A percentile compares a stretch with the other conserved stretches of the same genome.
Conservation (phyloP, 2,113 vertebrate genomes). For the Hippocampus guttulatus region DNA sequence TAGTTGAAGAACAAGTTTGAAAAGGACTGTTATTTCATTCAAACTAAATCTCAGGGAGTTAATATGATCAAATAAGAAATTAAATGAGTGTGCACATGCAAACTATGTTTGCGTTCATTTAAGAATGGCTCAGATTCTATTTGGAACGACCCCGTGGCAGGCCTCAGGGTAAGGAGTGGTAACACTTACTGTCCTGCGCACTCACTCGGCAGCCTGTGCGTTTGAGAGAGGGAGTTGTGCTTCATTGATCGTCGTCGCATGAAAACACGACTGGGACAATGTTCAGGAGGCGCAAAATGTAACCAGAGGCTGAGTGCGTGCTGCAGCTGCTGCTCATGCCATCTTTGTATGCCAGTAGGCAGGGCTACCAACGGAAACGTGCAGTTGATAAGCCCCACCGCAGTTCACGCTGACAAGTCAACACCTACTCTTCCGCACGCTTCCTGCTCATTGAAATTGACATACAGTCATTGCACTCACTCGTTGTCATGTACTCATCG, state of each 20-base stretch:
- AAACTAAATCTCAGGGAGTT: not conserved
- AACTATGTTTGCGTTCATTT: not conserved
- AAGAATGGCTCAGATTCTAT: not conserved
- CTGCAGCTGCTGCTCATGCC: slow-evolving; percentile 9
- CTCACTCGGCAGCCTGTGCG: not conserved
- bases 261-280: not conserved
- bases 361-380: not conserved
- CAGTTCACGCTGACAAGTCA: not conserved
- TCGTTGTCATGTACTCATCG: not conserved
- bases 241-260: not conserved
- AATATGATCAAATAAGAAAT: not conserved
- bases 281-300: not conserved
- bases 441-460: not conserved
- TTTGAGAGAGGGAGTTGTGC: not conserved
- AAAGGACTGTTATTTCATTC: not conserved
- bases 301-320: not conserved
- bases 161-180: not conserved
- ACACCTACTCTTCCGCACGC: not conserved
- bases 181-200: too few species aligned
- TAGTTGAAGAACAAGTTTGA: not conserved
- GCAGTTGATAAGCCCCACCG: not conserved
- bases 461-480: not conserved
- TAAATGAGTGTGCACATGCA: not conserved
- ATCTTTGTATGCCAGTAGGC: not conserved
- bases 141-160: not conserved